Evolutionary conservation across 2,113 vertebrate genomes (phyloP).

Genomic region (Euleptes europaea): DNA sequence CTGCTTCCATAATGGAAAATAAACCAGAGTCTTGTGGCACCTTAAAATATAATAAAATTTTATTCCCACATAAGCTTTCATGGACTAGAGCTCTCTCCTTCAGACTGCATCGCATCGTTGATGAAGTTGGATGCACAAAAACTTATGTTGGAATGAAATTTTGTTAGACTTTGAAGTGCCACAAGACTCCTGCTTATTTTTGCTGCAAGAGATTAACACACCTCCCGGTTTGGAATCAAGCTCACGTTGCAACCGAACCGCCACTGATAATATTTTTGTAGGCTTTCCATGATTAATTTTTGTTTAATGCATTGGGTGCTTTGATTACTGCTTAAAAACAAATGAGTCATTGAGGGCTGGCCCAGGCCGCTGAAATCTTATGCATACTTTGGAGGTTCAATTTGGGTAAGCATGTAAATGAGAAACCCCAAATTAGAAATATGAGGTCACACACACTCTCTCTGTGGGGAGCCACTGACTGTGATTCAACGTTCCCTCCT

Average conservation of each 20-base stretch:
- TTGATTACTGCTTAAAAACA: slow-evolving; percentile 14
- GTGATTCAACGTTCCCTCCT: neutral
- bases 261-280: neutral
- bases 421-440: neutral
- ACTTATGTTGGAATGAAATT: too few species aligned
- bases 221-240: too few species aligned
- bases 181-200: too few species aligned
- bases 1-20: neutral
- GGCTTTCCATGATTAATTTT: neutral
- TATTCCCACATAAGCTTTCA: too few species aligned
- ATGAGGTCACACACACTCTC: neutral
- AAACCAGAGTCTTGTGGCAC: too few species aligned
- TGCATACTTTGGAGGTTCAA: neutral
- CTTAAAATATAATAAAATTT: too few species aligned
- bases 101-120: too few species aligned
- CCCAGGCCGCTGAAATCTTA: neutral
- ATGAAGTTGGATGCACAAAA: too few species aligned
- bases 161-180: too few species aligned
- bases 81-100: too few species aligned
- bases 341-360: neutral
- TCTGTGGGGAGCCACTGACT: too few species aligned
- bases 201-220: too few species aligned
- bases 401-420: neutral
- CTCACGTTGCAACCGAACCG: neutral
- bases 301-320: neutral